These are phyloP conservation scores for Drosophila yakuba DNA, from an alignment of 1,140 invertebrate species.

Conservation along the genomic window DNA sequence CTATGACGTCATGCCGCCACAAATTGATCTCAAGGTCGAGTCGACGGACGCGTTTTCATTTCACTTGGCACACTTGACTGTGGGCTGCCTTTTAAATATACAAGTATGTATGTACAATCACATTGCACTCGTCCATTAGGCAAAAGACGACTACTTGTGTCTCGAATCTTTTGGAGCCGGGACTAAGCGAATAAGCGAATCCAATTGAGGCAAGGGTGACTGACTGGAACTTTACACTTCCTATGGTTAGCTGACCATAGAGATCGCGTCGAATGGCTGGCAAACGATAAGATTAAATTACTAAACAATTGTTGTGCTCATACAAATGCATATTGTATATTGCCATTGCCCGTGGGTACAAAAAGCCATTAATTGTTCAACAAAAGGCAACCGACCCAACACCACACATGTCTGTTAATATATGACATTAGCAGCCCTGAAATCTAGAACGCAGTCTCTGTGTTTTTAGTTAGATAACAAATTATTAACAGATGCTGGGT, in stretches of 20 bases:
- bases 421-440: conserved; percentile 45
- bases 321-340: conserved; percentile 23
- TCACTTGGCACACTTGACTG: conserved; percentile 77
- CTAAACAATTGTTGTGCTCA: conserved; percentile 64
- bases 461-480: conserved; percentile 45
- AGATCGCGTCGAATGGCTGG: conserved; percentile 40
- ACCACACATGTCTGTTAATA: conserved; percentile 39
- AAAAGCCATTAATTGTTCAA: conserved; percentile 66
- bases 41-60: conserved; percentile 73
- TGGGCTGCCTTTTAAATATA: conserved; percentile 25
- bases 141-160: conserved; percentile 7
- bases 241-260: conserved; percentile 21
- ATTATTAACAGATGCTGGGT: conserved; percentile 35
- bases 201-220: conserved; percentile 22
- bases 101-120: background rate
- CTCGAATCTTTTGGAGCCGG: conserved; percentile 19
- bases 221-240: conserved; percentile 16
- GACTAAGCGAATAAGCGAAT: conserved; percentile 7
- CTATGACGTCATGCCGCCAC: conserved; percentile 67
- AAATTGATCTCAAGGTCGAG: conserved; percentile 77
- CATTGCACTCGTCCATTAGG: conserved; percentile 58
- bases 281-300: conserved; percentile 80
- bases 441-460: conserved; percentile 31
- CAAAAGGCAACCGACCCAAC: conserved; percentile 50
- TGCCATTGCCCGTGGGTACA: conserved; percentile 26